A percentile compares a stretch with the other conserved stretches of the same genome.
Conservation (phyloP, 1,140 invertebrate species). For the Semibalanus balanoides region DNA sequence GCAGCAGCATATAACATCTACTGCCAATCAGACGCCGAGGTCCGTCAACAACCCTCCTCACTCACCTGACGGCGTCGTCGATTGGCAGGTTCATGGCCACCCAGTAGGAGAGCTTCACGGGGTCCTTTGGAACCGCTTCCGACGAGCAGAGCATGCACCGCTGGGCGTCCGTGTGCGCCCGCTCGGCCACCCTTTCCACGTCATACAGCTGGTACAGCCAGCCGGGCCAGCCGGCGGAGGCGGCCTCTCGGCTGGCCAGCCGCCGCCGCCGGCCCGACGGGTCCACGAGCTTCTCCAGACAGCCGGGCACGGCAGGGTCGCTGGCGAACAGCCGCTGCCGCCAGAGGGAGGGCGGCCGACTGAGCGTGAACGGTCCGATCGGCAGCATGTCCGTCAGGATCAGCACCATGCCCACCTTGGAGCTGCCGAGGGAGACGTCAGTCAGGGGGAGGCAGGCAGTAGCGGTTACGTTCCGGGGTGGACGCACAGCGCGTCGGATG, state of each 20-base stretch:
- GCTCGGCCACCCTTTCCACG: not conserved
- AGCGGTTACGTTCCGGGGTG: too few species aligned
- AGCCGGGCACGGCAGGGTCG: too few species aligned
- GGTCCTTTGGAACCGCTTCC: slow-evolving; percentile 37
- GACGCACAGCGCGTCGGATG: too few species aligned
- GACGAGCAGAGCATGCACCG: slow-evolving; percentile 13
- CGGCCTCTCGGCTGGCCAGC: not conserved
- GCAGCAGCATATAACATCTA: too few species aligned
- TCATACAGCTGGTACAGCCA: not conserved
- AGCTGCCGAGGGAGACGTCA: too few species aligned
- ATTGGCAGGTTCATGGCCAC: slow-evolving; percentile 55
- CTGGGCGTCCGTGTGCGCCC: not conserved
- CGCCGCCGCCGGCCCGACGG: not conserved
- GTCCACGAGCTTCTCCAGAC: not conserved
- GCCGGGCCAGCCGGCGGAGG: not conserved
- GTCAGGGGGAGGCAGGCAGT: too few species aligned
- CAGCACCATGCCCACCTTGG: not conserved
- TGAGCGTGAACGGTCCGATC: not conserved
- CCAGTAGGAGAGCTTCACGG: slow-evolving; percentile 59
- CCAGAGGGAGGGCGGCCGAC: not conserved
- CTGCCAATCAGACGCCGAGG: too few species aligned
- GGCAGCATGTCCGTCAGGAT: not conserved
- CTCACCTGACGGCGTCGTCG: slow-evolving; percentile 35
- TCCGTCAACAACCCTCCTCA: too few species aligned
- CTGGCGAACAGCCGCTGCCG: not conserved